Percentiles rank a stretch among this genome's conserved stretches.
Conservation (phyloP, 2,113 vertebrate species). For the Numenius arquata region DNA sequence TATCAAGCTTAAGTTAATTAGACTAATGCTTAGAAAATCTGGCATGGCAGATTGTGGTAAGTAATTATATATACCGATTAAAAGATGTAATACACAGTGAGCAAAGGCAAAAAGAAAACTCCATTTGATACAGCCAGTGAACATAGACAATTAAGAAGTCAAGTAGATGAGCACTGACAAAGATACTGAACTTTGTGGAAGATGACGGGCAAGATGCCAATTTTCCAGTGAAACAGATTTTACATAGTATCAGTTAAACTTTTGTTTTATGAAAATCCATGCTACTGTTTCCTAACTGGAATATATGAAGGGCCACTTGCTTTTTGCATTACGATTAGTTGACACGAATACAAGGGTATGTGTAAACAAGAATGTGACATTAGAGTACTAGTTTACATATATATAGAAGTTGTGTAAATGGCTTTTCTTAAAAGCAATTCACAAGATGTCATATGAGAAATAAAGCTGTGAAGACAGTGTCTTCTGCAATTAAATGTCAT, state of each 20-base stretch:
- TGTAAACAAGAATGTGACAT: slow-evolving; percentile 48
- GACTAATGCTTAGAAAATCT: slow-evolving; percentile 82
- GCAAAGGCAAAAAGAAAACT: slow-evolving; percentile 61
- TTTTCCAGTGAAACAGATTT: slow-evolving; percentile 33
- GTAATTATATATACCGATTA: slow-evolving; percentile 81
- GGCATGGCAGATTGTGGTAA: slow-evolving; percentile 78
- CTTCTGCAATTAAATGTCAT: slow-evolving; percentile 45
- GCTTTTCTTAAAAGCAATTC: slow-evolving; percentile 63
- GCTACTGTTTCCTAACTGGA: neutral
- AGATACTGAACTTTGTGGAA: slow-evolving; percentile 29
- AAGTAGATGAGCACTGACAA: slow-evolving; percentile 33
- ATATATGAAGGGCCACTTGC: neutral
- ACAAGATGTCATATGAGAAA: slow-evolving; percentile 44
- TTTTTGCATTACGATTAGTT: neutral
- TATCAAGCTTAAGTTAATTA: slow-evolving; percentile 83
- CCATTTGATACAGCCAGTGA: slow-evolving; percentile 51
- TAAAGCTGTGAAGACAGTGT: slow-evolving; percentile 46
- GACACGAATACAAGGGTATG: neutral
- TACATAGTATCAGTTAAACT: slow-evolving; percentile 32
- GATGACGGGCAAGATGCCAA: neutral
- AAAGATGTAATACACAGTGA: slow-evolving; percentile 71
- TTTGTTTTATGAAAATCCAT: slow-evolving; percentile 53
- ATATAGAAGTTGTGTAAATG: slow-evolving; percentile 35
- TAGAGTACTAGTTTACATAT: slow-evolving; percentile 43
- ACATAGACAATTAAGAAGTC: slow-evolving; percentile 51